Percentiles rank a stretch among this genome's conserved stretches.
These are phyloP conservation scores for Physocephala rufipes DNA, from an alignment of 2,888 invertebrate genomes.

Conservation along the genomic window DNA sequence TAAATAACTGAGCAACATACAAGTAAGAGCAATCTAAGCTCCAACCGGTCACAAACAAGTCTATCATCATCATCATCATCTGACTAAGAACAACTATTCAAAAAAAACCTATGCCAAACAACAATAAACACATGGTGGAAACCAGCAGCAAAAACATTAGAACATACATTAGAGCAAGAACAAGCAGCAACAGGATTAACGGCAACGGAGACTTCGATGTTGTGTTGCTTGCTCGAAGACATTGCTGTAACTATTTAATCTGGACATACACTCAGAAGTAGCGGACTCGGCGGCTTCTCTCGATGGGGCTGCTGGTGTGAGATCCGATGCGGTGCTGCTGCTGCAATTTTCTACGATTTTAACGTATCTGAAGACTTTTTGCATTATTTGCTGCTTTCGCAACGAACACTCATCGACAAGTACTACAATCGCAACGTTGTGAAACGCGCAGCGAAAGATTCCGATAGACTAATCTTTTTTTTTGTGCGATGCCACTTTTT, in stretches of 20 bases:
- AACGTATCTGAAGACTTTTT: slow-evolving; percentile 56
- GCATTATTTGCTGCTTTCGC: slow-evolving; percentile 63
- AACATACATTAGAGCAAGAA: not conserved
- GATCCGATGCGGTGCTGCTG: slow-evolving; percentile 7
- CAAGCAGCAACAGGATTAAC: not conserved
- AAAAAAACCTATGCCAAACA: too few species aligned
- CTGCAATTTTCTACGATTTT: slow-evolving; percentile 16
- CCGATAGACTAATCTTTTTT: slow-evolving; percentile 34
- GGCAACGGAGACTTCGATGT: not conserved
- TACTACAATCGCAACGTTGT: slow-evolving; percentile 65
- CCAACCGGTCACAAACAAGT: too few species aligned
- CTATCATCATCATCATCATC: too few species aligned
- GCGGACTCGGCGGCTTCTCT: slow-evolving; percentile 29
- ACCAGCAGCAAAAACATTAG: slow-evolving; percentile 26
- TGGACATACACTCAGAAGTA: slow-evolving; percentile 5
- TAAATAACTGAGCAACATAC: too few species aligned
- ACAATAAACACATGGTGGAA: too few species aligned
- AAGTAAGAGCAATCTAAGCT: too few species aligned
- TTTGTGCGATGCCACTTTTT: slow-evolving; percentile 11
- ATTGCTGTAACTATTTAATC: slow-evolving; percentile 10
- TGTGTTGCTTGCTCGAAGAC: slow-evolving; percentile 1
- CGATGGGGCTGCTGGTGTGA: too few species aligned
- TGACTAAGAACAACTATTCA: too few species aligned
- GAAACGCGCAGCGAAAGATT: slow-evolving; percentile 62
- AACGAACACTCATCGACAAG: slow-evolving; percentile 65